Base-by-base conservation (phyloP, 2,888 invertebrate species). In the Helleia helle region DNA sequence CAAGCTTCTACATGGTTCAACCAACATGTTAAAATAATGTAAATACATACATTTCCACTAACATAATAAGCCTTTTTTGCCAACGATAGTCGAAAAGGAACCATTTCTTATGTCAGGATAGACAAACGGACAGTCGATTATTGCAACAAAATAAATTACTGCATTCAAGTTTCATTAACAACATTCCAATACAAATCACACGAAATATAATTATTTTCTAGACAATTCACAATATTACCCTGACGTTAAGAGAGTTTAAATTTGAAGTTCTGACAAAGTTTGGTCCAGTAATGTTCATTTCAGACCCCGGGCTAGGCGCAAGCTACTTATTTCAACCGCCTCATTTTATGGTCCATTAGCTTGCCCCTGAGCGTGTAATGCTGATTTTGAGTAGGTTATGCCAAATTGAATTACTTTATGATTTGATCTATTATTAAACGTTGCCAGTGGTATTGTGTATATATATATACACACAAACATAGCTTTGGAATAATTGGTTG, bases 261-360 rank as follows among this genome's bases (percentile, higher is more conserved):
- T 44, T 48, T 46, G 41, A 50, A 52, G 47, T 50, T 50, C 46
- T 47, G 51, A 50, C 48, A 48, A 47, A 43, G 51, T 56, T 53
- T 44, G 42, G 50, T 50, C 47, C 46, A 42, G 40, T 51, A 50
- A 50, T 47, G 49, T 42, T 54, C 50, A 52, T 48, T 51, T 50
- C 48, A 42, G 42, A 47, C 48, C 45, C 47, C 39, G 38, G 44
- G 49, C 38, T 44, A 44, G 44, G 40, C 47, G 41, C 55, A 59
- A 51, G 57, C 47, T 53, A 44, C 52, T 60, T 52, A 55, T 53
- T 53, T 51, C 46, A 48, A 49, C 52, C 46, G 41, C 42, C 44
- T 47, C 51, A 52, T 48, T 62, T 61, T 63, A 61, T 55, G 55
- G 51, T 55, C 51, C 44, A 50, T 54, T 55, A 46, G 52, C 50